Evolutionary conservation across 2,797 vertebrate genomes (phyloP).

Genomic region (Thaleichthys pacificus): DNA sequence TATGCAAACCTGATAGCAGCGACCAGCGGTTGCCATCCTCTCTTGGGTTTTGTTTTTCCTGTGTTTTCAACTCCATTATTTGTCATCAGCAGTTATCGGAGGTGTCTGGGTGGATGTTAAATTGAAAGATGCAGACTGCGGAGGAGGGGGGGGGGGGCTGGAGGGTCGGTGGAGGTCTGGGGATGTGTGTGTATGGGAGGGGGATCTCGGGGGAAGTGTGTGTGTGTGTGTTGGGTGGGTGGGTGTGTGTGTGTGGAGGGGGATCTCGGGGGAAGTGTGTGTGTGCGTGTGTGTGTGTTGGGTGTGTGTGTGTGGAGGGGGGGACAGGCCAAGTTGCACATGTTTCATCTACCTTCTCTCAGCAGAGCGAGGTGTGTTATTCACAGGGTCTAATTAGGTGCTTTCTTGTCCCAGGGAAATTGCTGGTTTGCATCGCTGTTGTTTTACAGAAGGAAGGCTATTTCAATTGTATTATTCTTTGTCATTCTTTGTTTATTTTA

Average conservation of each 20-base stretch:
- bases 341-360: conserved; percentile 56
- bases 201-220: background rate
- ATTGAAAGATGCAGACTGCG: conserved; percentile 53
- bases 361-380: conserved; percentile 55
- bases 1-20: conserved; percentile 69
- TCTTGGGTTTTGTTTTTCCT: conserved; percentile 44
- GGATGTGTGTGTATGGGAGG: background rate
- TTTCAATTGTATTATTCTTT: conserved; percentile 62
- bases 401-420: conserved; percentile 71
- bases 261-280: conserved; percentile 5
- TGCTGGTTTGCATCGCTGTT: conserved; percentile 58
- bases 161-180: background rate
- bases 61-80: conserved; percentile 53
- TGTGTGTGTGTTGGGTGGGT: conserved; percentile 21
- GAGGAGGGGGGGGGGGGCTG: conserved; percentile 28
- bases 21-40: conserved; percentile 30
- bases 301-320: conserved; percentile 25
- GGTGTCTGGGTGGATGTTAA: conserved; percentile 49
- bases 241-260: conserved; percentile 23
- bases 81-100: conserved; percentile 47
- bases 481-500: conserved; percentile 59
- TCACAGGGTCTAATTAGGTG: conserved; percentile 72
- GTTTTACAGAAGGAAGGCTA: conserved; percentile 56
- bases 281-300: conserved; percentile 13
- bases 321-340: conserved; percentile 45